Percentiles rank a stretch among this genome's conserved stretches.
Evolutionary conservation across 2,888 invertebrate genomes (phyloP).

Genomic region (Helleia helle): DNA sequence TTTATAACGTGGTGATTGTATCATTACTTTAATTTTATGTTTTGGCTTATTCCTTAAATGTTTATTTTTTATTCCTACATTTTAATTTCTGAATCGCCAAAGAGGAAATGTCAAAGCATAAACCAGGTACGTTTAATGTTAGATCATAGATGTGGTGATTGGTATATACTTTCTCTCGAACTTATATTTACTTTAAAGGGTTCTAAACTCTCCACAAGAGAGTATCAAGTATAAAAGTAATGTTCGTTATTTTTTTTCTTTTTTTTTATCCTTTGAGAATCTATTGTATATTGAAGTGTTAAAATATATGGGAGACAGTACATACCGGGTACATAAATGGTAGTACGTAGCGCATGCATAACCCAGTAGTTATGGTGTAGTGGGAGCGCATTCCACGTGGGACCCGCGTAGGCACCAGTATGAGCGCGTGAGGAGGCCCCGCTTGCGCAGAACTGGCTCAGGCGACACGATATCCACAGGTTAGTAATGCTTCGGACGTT

Average conservation of each 20-base stretch:
- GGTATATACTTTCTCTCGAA: neutral
- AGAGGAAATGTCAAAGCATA: constrained; percentile 24
- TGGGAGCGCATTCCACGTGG: constrained; percentile 83
- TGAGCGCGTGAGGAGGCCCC: constrained; percentile 84
- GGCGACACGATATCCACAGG: constrained; percentile 79
- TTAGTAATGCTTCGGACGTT: constrained; percentile 22
- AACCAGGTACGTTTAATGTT: constrained; percentile 20
- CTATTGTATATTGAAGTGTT: too few species aligned
- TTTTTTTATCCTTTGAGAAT: too few species aligned
- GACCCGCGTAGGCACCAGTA: constrained; percentile 92
- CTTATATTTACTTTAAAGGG: too few species aligned
- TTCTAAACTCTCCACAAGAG: too few species aligned
- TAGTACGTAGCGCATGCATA: constrained; percentile 77
- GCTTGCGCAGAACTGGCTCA: constrained; percentile 77
- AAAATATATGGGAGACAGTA: neutral
- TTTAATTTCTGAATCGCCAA: neutral
- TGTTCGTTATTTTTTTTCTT: too few species aligned
- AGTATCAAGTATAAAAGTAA: too few species aligned
- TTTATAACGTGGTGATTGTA: constrained; percentile 15
- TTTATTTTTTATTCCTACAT: constrained; percentile 12
- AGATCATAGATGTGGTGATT: constrained; percentile 15
- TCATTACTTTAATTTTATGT: constrained; percentile 16
- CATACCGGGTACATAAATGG: constrained; percentile 12
- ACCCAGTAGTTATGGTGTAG: constrained; percentile 64
- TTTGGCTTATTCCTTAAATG: constrained; percentile 19